Evolutionary conservation across 2,888 invertebrate species (phyloP), one percentile per base, ranked within the genome.

Genomic region (Netelia melanura): DNA sequence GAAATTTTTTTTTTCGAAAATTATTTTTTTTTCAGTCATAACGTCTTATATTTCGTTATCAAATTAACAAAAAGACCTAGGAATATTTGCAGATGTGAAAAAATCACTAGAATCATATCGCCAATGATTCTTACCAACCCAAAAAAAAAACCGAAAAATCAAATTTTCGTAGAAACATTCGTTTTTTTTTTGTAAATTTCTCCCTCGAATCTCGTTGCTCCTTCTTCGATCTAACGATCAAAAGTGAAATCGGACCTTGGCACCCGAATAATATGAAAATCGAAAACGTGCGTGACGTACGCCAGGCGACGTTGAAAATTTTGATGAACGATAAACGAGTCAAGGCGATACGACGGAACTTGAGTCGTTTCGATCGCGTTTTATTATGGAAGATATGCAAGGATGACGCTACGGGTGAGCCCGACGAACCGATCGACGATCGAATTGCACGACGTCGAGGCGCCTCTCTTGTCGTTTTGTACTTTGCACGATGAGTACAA

Each of bases 401-500:
- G 43, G 71, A 61, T 58, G 67, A 52, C 48, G 52, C 10, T 48
- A 9, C 38, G 14, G 43, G 48, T 1, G 5, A 43, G n/a, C 52
- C 30, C 43, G 52, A 21, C 62, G 62, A 30, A 9, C 43, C 70
- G 56, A 79, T 68, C 62, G 79, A 67, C 83, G 75, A 83, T 79
- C 74, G 83, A 75, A 75, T 75, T 70, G 83, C 83, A 58, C 74
- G 74, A 70, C 61, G 64, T 61, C 23, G 64, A 62, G 79, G 56
- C 78, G 78, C 61, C 70, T 17, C 44, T n/a, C 30, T 62, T 17
- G 43, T 67, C 17, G n/a, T 44, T 30, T 56, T 30, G n/a, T 43
- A 65, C 62, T 8, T 43, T 38, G n/a, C 3, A 61, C 25, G 44
- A 43, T 5, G 44, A 2, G 43, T 1, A 48, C 48, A 58, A 52